Conservation (phyloP, 2,113 vertebrate genomes). For the Thalassarche chlororhynchos region DNA sequence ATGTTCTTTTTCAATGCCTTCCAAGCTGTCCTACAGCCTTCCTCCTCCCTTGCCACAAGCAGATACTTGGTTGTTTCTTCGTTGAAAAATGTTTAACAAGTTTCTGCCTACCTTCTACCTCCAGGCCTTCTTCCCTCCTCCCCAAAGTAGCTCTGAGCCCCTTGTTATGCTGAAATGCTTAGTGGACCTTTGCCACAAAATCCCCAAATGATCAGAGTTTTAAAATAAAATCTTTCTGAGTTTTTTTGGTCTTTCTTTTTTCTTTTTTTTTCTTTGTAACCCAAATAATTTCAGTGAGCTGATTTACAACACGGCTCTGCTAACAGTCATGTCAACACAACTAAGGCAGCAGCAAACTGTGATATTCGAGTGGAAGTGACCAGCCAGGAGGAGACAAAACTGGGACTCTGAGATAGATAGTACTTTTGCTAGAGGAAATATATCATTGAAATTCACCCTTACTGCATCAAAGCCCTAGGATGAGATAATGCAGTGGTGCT, state of each 20-base stretch:
- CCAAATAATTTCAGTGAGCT: not conserved
- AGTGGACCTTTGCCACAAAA: not conserved
- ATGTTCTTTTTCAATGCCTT: not conserved
- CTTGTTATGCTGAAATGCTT: not conserved
- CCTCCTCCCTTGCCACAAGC: not conserved
- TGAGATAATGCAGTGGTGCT: not conserved
- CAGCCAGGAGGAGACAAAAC: not conserved
- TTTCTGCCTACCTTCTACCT: not conserved
- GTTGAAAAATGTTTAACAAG: not conserved
- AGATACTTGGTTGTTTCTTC: not conserved
- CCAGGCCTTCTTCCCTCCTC: not conserved
- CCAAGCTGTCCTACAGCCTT: not conserved
- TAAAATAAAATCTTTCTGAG: not conserved
- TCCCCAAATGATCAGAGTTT: not conserved
- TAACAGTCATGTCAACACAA: not conserved
- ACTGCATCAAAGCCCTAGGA: not conserved
- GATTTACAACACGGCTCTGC: not conserved
- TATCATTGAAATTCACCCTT: not conserved
- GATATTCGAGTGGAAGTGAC: not conserved
- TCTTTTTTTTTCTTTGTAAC: not conserved
- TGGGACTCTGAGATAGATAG: not conserved
- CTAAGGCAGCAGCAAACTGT: not conserved
- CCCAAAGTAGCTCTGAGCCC: not conserved
- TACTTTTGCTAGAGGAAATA: not conserved
- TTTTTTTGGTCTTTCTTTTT: rapidly evolving